Base-by-base conservation (phyloP, 2,797 vertebrate genomes). In the Tangara arthus region DNA sequence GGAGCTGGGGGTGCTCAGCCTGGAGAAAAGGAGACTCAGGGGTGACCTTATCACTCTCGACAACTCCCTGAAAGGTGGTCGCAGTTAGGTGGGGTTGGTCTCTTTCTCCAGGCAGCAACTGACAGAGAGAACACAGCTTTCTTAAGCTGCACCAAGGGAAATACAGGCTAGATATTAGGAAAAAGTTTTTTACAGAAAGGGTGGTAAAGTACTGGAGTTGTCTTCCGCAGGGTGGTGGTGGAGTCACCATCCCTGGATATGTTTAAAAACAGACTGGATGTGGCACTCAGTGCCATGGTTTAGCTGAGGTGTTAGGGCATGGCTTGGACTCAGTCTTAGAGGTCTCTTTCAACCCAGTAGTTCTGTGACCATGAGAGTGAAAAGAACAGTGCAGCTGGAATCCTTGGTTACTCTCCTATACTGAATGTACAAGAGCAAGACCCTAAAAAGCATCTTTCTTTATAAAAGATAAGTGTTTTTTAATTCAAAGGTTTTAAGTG, bases 61-160 rank as follows among this genome's bases (percentile, higher is more conserved):
- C 32, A 42, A 0, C 19, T 42, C 0, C 46, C 30, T 28, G 37
- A 52, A 28, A 15, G 24, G 37, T 23, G 46, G 14, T 0, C 41
- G 24, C 2, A 2, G 9, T 6, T 19, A 34, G 15, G 15, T 76
- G 30, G 19, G 24, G 4, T 9, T 30, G 37, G 15, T 28, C 59
- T 52, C 37, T 76, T 27, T 41, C 14, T 41, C 37, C 47, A 42
- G 59, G 24, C 47, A 63, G 32, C 15, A 4, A 2, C 24, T 35
- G 47, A 35, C 49, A 44, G 49, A 24, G 39, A 53, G 39, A 26
- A 24, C 26, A 8, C 20, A 20, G 15, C 46, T 47, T 47, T 9
- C 32, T 20, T 15, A 77, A 35, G 20, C 20, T 64, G n/a, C 1
- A 2, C 26, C 32, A 44, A 35, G 39, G 16, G 21, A 30, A 30